phyloP scores from a whole-genome alignment of 2,113 vertebrate species.

The Herpetotheres cachinnans region DNA sequence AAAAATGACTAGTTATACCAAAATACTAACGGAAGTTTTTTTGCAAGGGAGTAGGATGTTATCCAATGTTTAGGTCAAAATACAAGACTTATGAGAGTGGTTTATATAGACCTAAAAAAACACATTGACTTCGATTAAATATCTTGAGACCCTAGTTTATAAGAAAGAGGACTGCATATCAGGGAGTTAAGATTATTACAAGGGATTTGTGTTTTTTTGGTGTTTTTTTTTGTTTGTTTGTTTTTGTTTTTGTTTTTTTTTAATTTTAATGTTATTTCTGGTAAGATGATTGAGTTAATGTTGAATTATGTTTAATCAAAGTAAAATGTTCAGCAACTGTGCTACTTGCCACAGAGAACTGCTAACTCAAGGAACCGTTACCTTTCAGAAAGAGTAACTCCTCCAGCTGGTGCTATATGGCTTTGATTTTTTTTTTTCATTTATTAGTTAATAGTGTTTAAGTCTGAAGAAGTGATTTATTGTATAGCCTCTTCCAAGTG shows the following conservation, averaged over 20 bases:
- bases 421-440: not conserved
- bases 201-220: not conserved
- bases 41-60: not conserved
- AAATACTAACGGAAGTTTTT: not conserved
- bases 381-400: not conserved
- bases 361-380: not conserved
- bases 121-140: not conserved
- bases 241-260: not conserved
- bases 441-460: not conserved
- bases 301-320: not conserved
- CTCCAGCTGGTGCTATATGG: not conserved
- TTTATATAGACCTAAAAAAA: not conserved
- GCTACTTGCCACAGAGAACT: not conserved
- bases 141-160: not conserved
- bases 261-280: not conserved
- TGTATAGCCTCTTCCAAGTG: not conserved
- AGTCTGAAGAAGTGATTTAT: not conserved
- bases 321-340: not conserved
- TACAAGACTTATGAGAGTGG: not conserved
- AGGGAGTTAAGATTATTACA: not conserved
- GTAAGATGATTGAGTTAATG: not conserved
- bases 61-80: not conserved
- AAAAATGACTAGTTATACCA: not conserved
- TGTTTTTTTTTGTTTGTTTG: too few species aligned
- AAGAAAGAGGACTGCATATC: not conserved